Percentiles rank a stretch among this genome's conserved stretches.
Conservation (phyloP, 2,888 invertebrate genomes). For the Arrhopalites spinosus region DNA sequence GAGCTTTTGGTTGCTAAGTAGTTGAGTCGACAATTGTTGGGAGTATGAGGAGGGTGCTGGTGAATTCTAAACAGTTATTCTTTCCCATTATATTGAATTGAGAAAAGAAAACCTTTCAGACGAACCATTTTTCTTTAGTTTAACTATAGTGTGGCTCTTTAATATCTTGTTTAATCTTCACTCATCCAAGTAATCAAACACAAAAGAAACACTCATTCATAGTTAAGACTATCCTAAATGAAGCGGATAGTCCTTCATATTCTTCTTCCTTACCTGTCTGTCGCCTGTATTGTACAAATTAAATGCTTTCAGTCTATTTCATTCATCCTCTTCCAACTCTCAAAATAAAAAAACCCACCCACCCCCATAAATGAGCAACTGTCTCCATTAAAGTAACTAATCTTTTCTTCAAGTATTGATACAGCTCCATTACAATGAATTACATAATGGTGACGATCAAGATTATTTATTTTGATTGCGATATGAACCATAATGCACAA, state of each 20-base stretch:
- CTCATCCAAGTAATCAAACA: slow-evolving; percentile 13
- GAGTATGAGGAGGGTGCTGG: slow-evolving; percentile 15
- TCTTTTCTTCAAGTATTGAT: too few species aligned
- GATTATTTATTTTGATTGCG: too few species aligned
- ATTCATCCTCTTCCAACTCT: not conserved
- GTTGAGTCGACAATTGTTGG: slow-evolving; percentile 4
- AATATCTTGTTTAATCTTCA: not conserved
- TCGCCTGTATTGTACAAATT: not conserved
- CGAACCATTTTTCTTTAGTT: not conserved
- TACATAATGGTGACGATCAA: too few species aligned
- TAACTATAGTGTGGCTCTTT: not conserved
- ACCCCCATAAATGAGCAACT: not conserved
- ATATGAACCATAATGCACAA: too few species aligned
- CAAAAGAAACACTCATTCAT: slow-evolving; percentile 12
- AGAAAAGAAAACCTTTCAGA: slow-evolving; percentile 6
- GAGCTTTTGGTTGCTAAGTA: slow-evolving; percentile 10
- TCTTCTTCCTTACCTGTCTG: not conserved
- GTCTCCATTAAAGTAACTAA: not conserved
- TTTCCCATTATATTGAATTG: slow-evolving; percentile 19
- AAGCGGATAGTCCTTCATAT: slow-evolving; percentile 10
- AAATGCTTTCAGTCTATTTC: not conserved
- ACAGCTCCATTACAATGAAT: too few species aligned
- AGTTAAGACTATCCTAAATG: too few species aligned
- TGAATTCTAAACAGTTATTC: slow-evolving; percentile 23
- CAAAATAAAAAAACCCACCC: not conserved